Evolutionary conservation across 2,888 invertebrate genomes (phyloP), one percentile per base, ranked within the genome.

Genomic region (Lysandra bellargus): DNA sequence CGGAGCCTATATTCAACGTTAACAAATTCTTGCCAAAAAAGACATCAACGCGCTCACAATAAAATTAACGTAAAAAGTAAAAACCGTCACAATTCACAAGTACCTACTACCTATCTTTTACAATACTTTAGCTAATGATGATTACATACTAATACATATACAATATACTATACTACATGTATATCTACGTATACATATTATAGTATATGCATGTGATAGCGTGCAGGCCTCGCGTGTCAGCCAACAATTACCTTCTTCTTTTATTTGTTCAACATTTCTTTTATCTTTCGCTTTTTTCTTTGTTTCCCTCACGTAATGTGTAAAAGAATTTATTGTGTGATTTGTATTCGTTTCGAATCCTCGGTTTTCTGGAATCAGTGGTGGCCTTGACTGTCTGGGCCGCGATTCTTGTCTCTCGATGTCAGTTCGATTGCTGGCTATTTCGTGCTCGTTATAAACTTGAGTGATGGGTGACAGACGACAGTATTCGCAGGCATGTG

Each of bases 201-300:
- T 44, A 44, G 44, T 44, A 44, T 49, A 49, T 49, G 33, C 49
- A 30, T 49, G 75, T 23, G 75, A 40, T 44, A n/a, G 81, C 80
- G 80, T 80, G 81, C 79, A 4, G 37, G 64, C 12, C 49, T 80
- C 78, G 81, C 81, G 81, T 80, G 75, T 78, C 75, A 23, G 74
- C 40, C 80, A n/a, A 61, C 80, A 80, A 80, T 80, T 80, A 80
- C 78, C 75, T 64, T 74, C 79, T 81, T 80, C 80, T 82, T 82
- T 82, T 83, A 81, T 84, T 84, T 83, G 82, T 81, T 83, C 80
- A 82, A 79, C 80, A 81, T 82, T 83, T 82, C 81, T 82, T 82
- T 82, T 83, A 77, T 83, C 80, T 83, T 76, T 57, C 30, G 33
- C 81, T 82, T 80, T 80, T 79, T 79, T 80, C 80, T 82, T 78